phyloP scores from a whole-genome alignment of 2,888 invertebrate species.

The Epinotia ramella region DNA sequence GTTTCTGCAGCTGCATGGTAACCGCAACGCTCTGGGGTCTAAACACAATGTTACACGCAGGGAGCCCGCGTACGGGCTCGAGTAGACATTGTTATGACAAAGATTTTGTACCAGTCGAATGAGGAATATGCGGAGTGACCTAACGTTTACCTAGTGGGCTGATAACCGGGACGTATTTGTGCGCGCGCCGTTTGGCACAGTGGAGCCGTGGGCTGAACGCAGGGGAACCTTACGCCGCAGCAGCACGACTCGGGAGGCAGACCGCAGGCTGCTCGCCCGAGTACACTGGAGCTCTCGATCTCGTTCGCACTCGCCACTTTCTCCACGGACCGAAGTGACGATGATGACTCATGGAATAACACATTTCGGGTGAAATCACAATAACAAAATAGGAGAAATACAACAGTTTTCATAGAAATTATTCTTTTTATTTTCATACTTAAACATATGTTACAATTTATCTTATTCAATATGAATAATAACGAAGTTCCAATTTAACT shows the following conservation, averaged over 20 bases:
- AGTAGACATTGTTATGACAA: conserved; percentile 48
- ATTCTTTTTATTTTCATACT: conserved; percentile 80
- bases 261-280: conserved; percentile 58
- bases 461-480: conserved; percentile 84
- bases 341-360: conserved; percentile 83
- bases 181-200: conserved; percentile 61
- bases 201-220: conserved; percentile 58
- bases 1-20: conserved; percentile 50
- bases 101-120: conserved; percentile 52
- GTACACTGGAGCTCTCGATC: conserved; percentile 62
- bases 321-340: conserved; percentile 68
- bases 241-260: conserved; percentile 50
- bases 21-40: conserved; percentile 67
- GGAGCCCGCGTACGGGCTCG: conserved; percentile 63
- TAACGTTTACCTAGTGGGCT: conserved; percentile 83
- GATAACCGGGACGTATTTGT: conserved; percentile 75
- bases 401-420: conserved; percentile 62
- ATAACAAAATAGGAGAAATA: conserved; percentile 63
- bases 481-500: conserved; percentile 76
- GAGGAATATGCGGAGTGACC: conserved; percentile 68
- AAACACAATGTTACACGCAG: conserved; percentile 75
- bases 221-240: conserved; percentile 55
- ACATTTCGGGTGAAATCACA: conserved; percentile 81
- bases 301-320: conserved; percentile 65
- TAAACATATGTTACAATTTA: conserved; percentile 83